A percentile compares a stretch with the other conserved stretches of the same genome.
These are phyloP conservation scores for Aspiorhynchus laticeps DNA, from an alignment of 2,113 vertebrate species.

Conservation along the genomic window DNA sequence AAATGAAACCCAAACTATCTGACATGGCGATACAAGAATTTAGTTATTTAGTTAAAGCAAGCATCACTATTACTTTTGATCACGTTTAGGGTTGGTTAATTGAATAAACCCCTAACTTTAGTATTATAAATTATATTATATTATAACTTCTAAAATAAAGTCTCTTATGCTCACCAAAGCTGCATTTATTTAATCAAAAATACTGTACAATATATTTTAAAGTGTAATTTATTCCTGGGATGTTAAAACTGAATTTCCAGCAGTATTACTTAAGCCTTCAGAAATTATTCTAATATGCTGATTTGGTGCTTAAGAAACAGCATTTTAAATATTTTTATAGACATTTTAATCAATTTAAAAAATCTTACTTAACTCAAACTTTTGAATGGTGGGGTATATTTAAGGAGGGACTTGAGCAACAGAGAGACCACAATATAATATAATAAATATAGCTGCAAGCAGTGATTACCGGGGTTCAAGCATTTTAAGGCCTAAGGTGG, in stretches of 20 bases:
- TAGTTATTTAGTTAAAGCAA: neutral
- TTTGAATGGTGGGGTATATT: neutral
- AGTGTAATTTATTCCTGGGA: neutral
- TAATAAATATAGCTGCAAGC: too few species aligned
- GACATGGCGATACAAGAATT: too few species aligned
- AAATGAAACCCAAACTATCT: neutral
- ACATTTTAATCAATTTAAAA: too few species aligned
- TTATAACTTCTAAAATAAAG: too few species aligned
- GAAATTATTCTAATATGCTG: neutral
- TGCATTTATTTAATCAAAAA: neutral
- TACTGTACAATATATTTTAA: neutral
- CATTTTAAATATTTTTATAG: neutral
- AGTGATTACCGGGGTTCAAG: too few species aligned
- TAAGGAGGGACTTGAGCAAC: neutral
- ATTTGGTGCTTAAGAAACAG: too few species aligned
- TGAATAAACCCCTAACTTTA: neutral
- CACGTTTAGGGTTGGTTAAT: neutral
- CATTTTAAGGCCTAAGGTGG: too few species aligned
- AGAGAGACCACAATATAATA: neutral
- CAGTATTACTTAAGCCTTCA: neutral
- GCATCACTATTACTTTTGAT: conserved; percentile 1
- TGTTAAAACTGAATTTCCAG: neutral
- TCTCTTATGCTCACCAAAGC: neutral
- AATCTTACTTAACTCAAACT: neutral
- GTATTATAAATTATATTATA: neutral